phyloP scores from a whole-genome alignment of 1,140 invertebrate genomes.

The Phortica variegata region DNA sequence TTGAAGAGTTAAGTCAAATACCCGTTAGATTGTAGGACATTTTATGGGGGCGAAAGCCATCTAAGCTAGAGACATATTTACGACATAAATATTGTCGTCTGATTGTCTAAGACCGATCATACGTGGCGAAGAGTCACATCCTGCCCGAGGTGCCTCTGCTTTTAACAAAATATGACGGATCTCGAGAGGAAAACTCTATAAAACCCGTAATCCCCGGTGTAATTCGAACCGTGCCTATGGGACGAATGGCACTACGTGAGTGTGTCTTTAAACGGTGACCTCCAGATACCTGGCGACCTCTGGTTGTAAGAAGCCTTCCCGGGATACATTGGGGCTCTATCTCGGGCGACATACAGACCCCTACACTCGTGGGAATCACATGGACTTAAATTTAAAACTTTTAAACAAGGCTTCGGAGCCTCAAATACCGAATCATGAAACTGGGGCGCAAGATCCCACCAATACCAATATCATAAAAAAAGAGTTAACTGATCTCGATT shows the following conservation, averaged over 20 bases:
- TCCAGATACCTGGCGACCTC: slow-evolving; percentile 26
- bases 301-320: slow-evolving; percentile 17
- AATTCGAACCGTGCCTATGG: slow-evolving; percentile 22
- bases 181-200: slow-evolving; percentile 30
- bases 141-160: slow-evolving; percentile 27
- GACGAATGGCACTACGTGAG: slow-evolving; percentile 25
- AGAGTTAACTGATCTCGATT: too few relatives aligned
- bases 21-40: too few relatives aligned
- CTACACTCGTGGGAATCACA: slow-evolving; percentile 22
- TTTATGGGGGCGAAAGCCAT: too few relatives aligned
- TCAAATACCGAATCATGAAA: too few relatives aligned
- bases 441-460: too few relatives aligned
- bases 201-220: slow-evolving; percentile 27
- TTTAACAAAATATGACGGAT: slow-evolving; percentile 25
- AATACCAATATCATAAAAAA: not conserved
- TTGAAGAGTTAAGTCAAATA: too few relatives aligned
- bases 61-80: too few relatives aligned
- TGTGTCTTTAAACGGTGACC: slow-evolving; percentile 24
- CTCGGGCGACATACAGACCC: slow-evolving; percentile 15
- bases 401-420: too few relatives aligned
- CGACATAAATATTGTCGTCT: too few relatives aligned
- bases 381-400: slow-evolving; percentile 10
- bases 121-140: slow-evolving; percentile 20
- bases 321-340: slow-evolving; percentile 22
- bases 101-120: slow-evolving; percentile 24